These are phyloP conservation scores for Camarhynchus parvulus DNA, from an alignment of 2,113 vertebrate species.

Conservation along the genomic window DNA sequence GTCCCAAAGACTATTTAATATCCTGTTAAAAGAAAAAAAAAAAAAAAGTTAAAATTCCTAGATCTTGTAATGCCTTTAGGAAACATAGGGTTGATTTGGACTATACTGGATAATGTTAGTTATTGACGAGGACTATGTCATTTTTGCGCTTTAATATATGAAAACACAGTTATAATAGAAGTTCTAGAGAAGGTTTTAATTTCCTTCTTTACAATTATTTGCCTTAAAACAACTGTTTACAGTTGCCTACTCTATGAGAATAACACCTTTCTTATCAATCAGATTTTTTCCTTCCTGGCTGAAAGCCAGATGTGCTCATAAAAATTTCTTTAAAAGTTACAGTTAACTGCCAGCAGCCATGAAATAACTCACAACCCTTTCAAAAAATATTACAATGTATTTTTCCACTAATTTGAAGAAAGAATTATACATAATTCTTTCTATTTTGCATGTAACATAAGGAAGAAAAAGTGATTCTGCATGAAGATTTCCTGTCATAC, in stretches of 20 bases:
- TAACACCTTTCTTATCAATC: neutral
- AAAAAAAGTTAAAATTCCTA: neutral
- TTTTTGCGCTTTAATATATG: neutral
- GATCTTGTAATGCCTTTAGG: neutral
- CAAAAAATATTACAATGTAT: neutral
- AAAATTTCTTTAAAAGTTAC: neutral
- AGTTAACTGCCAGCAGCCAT: neutral
- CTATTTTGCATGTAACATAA: neutral
- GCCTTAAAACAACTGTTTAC: neutral
- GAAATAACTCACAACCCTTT: neutral
- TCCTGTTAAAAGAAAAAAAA: neutral
- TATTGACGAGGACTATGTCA: fast-evolving
- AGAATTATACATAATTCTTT: neutral
- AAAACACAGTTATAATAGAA: neutral
- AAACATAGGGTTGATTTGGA: neutral
- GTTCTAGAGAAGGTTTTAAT: neutral
- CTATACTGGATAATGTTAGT: neutral
- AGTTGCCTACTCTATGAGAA: neutral
- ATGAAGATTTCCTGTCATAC: neutral
- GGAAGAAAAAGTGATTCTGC: neutral
- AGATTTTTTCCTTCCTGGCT: neutral
- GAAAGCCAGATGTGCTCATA: neutral
- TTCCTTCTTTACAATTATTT: neutral
- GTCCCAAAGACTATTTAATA: neutral
- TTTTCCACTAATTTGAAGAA: neutral